phyloP scores from a whole-genome alignment of 2,888 invertebrate species.

The Drosophila buzzatii region DNA sequence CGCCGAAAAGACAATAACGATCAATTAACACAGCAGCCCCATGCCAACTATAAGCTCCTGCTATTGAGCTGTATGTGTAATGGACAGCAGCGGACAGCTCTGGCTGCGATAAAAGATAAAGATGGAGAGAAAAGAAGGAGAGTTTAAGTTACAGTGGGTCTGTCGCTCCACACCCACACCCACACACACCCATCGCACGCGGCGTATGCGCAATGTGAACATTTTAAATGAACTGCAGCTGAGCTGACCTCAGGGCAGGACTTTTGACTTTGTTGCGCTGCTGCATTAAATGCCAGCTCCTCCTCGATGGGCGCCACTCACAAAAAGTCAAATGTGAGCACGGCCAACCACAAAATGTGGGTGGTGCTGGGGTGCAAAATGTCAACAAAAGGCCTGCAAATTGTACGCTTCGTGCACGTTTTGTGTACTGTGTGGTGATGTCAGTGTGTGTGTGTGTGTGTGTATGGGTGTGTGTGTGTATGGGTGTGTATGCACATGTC shows the following conservation, averaged over 20 bases:
- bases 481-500: conserved; percentile 49
- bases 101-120: conserved; percentile 12
- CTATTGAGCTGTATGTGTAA: conserved; percentile 45
- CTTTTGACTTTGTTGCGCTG: conserved; percentile 66
- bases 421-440: conserved; percentile 10
- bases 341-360: conserved; percentile 50
- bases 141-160: conserved; percentile 9
- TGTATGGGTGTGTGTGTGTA: conserved; percentile 46
- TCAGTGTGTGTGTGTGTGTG: conserved; percentile 23
- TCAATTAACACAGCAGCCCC: conserved; percentile 61
- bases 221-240: conserved; percentile 54
- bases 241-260: conserved; percentile 51
- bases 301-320: conserved; percentile 48
- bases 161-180: background rate
- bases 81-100: conserved; percentile 15
- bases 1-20: conserved; percentile 50
- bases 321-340: conserved; percentile 73
- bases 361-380: conserved; percentile 45
- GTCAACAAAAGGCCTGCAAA: conserved; percentile 74
- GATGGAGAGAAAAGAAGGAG: background rate
- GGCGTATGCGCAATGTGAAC: conserved; percentile 39
- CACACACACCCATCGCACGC: background rate
- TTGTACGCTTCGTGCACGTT: conserved; percentile 36
- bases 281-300: conserved; percentile 54
- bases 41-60: conserved; percentile 1